Percentiles rank a stretch among this genome's conserved stretches.
phyloP scores from a whole-genome alignment of 1,140 invertebrate genomes.

The Latrodectus geometricus region DNA sequence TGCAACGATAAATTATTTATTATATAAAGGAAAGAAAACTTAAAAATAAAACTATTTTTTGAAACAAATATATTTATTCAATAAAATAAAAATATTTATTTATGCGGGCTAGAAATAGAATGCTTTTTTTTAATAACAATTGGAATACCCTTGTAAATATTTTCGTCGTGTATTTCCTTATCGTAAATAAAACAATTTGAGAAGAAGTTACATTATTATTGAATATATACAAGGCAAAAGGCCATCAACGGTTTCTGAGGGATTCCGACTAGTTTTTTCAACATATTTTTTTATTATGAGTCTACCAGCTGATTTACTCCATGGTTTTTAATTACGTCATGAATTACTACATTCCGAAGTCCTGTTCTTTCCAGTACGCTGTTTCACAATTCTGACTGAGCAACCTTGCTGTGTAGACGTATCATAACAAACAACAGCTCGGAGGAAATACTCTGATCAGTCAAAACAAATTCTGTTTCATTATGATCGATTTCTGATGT shows the following conservation, averaged over 20 bases:
- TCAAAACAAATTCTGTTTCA: slow-evolving; percentile 7
- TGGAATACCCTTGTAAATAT: not conserved
- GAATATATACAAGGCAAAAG: not conserved
- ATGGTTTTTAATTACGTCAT: slow-evolving; percentile 45
- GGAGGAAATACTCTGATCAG: slow-evolving; percentile 19
- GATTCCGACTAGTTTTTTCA: slow-evolving; percentile 16
- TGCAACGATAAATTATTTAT: too few relatives aligned
- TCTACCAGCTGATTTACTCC: slow-evolving; percentile 32
- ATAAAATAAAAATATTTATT: not conserved
- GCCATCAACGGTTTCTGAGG: not conserved
- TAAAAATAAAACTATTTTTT: too few relatives aligned
- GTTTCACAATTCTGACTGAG: slow-evolving; percentile 12
- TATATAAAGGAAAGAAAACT: too few relatives aligned
- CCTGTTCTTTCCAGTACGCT: slow-evolving; percentile 51
- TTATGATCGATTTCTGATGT: slow-evolving; percentile 1
- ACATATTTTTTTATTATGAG: slow-evolving; percentile 9
- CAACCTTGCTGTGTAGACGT: slow-evolving; percentile 42
- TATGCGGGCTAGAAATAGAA: not conserved
- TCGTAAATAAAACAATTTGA: not conserved
- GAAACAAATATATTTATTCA: too few relatives aligned
- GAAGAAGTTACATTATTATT: not conserved
- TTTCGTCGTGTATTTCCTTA: not conserved
- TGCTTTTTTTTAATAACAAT: not conserved
- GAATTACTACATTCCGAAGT: slow-evolving; percentile 59
- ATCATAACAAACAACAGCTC: slow-evolving; percentile 44